phyloP scores from a whole-genome alignment of 1,140 invertebrate genomes.

The Aphis gossypii region DNA sequence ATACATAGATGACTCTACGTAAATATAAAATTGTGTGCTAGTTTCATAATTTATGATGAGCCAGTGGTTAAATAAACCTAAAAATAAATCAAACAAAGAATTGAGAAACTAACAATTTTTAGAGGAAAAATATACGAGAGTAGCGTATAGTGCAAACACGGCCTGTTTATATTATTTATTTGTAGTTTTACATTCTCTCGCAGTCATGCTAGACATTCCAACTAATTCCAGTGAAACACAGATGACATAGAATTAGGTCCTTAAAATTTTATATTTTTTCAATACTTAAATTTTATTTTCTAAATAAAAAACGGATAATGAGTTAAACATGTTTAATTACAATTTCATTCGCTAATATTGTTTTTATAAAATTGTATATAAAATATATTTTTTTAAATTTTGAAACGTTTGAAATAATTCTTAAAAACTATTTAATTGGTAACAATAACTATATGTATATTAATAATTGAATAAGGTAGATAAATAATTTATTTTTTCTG shows the following conservation, averaged over 20 bases:
- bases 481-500: not conserved
- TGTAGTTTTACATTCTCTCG: not conserved
- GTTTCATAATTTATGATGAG: not conserved
- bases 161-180: not conserved
- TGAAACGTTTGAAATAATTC: not conserved
- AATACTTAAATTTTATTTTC: not conserved
- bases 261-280: not conserved
- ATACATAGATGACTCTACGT: not conserved
- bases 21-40: not conserved
- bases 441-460: not conserved
- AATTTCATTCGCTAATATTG: not conserved
- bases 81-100: slow-evolving; percentile 41
- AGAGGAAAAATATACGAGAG: not conserved
- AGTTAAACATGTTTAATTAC: not conserved
- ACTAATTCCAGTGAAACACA: not conserved
- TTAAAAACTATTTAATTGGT: not conserved
- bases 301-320: not conserved
- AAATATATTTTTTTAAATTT: too few relatives aligned
- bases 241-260: not conserved
- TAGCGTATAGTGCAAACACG: not conserved
- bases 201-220: not conserved
- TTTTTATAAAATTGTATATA: not conserved
- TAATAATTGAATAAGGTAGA: not conserved
- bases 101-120: slow-evolving; percentile 37
- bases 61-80: not conserved